These are phyloP conservation scores for Saccostrea echinata DNA, from an alignment of 1,140 invertebrate genomes.

Conservation along the genomic window DNA sequence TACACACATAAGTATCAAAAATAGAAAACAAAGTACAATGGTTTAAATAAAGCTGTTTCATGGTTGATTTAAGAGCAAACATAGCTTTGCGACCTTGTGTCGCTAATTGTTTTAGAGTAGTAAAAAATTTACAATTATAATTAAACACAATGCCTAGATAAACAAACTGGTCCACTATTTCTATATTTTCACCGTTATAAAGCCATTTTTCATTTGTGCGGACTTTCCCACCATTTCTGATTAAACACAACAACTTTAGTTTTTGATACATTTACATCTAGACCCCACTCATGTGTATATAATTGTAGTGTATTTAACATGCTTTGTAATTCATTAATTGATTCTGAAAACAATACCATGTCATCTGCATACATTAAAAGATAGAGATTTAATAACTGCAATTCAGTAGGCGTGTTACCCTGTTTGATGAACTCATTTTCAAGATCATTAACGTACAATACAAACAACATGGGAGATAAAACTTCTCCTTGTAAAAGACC, in stretches of 20 bases:
- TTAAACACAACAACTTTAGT: too few species aligned
- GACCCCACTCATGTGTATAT: too few species aligned
- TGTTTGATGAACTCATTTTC: not conserved
- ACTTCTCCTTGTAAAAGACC: conserved; percentile 40
- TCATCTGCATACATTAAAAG: conserved; percentile 28
- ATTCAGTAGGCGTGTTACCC: not conserved
- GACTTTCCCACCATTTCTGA: conserved; percentile 26
- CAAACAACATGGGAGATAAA: conserved; percentile 29
- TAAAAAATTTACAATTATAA: not conserved
- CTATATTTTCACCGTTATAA: conserved; percentile 29
- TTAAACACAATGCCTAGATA: conserved; percentile 46
- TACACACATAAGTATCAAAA: too few species aligned
- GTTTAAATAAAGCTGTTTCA: too few species aligned
- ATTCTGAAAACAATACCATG: not conserved
- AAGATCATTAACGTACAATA: conserved; percentile 48
- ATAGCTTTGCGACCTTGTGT: too few species aligned
- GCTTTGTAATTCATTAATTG: conserved; percentile 25
- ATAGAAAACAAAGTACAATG: too few species aligned
- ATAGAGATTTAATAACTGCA: not conserved
- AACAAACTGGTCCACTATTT: conserved; percentile 34
- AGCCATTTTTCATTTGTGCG: conserved; percentile 36
- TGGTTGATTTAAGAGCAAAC: too few species aligned
- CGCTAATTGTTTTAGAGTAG: too few species aligned
- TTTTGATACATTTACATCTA: conserved; percentile 36
- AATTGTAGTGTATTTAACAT: conserved; percentile 36